Percentiles rank a stretch among this genome's conserved stretches.
phyloP scores from a whole-genome alignment of 53 echinoderm and acorn worm species.

The Antedon mediterranea region DNA sequence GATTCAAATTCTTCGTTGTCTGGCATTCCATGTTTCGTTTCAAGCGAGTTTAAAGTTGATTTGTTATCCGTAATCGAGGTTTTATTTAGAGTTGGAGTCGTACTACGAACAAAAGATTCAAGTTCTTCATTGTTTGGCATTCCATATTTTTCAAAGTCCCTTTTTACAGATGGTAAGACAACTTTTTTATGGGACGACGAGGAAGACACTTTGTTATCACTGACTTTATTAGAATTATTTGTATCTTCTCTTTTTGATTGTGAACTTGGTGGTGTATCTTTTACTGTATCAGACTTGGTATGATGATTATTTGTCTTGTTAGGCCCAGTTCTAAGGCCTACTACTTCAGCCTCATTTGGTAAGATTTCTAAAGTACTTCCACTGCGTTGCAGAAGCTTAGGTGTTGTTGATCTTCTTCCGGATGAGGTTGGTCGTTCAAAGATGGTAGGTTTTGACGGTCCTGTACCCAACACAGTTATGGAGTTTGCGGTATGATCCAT shows the following conservation, averaged over 20 bases:
- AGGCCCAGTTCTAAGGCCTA: no score
- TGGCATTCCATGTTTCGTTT: constrained; percentile 45
- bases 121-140: constrained; percentile 59
- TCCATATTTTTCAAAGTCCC: constrained; percentile 75
- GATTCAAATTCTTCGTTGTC: constrained; percentile 44
- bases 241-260: background rate
- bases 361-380: background rate
- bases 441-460: background rate
- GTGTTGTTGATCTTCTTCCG: background rate
- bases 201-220: background rate
- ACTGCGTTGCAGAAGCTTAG: background rate
- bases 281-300: background rate
- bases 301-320: no score
- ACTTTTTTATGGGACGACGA: constrained; percentile 29
- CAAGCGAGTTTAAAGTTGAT: no score
- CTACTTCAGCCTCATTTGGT: background rate
- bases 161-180: constrained; percentile 62
- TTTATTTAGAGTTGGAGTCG: constrained; percentile 13
- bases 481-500: background rate
- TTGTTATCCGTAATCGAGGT: no score
- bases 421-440: background rate
- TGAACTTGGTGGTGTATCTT: background rate
- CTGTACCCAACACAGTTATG: background rate
- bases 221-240: background rate
- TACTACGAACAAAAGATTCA: constrained; percentile 19